A percentile compares a stretch with the other conserved stretches of the same genome.
Conservation (phyloP, 1,140 invertebrate genomes). For the Drosophila biarmipes region DNA sequence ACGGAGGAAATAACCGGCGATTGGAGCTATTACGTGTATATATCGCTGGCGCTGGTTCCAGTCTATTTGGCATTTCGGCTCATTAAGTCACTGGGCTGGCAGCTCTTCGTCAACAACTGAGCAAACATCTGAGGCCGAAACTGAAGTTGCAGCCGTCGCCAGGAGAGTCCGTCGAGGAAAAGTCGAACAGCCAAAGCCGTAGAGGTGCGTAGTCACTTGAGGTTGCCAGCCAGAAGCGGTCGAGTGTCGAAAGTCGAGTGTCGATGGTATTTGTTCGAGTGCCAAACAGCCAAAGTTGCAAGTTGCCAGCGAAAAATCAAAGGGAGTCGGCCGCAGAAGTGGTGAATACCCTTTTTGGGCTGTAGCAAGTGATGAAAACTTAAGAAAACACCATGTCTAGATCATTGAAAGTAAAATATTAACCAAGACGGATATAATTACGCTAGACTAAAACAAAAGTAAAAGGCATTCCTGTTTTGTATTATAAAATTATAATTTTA, state of each 20-base stretch:
- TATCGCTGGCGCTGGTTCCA: slow-evolving; percentile 80
- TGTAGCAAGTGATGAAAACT: no score
- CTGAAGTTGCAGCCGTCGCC: slow-evolving; percentile 1
- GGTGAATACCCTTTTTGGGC: neutral
- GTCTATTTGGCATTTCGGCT: slow-evolving; percentile 84
- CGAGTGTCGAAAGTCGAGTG: slow-evolving; percentile 30
- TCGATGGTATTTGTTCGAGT: neutral
- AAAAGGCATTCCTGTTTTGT: no score
- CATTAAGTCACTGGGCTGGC: slow-evolving; percentile 84
- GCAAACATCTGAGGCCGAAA: slow-evolving; percentile 46
- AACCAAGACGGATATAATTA: no score
- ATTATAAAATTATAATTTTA: no score
- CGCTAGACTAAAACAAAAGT: no score
- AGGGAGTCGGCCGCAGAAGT: neutral
- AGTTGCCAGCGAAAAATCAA: neutral
- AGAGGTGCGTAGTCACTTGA: slow-evolving; percentile 71
- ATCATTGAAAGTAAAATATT: no score
- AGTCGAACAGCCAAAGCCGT: slow-evolving; percentile 1
- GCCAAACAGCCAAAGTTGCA: slow-evolving; percentile 5
- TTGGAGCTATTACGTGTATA: slow-evolving; percentile 82
- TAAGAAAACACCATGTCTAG: no score
- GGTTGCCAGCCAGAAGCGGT: slow-evolving; percentile 44
- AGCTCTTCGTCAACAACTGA: slow-evolving; percentile 84
- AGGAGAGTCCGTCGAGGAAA: neutral
- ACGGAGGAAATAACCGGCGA: slow-evolving; percentile 82